Evolutionary conservation across 2,888 invertebrate species (phyloP), one percentile per base, ranked within the genome.

Genomic region (Gastrophysa polygoni): DNA sequence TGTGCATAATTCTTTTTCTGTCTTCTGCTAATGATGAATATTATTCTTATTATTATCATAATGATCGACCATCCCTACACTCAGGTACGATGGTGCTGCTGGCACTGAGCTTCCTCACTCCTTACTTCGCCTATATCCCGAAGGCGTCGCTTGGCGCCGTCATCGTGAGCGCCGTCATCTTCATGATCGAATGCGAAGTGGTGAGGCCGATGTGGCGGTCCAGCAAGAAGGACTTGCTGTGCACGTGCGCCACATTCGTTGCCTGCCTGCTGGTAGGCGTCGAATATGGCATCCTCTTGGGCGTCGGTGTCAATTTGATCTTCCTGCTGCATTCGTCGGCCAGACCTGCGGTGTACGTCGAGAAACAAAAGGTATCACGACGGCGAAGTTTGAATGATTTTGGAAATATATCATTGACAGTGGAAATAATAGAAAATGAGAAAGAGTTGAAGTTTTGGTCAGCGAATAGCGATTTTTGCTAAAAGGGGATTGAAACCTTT

Each of bases 91-190:
- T 96, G 71, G 94, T 96, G 10, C 78, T 96, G 2, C 77, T 96
- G 60, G 91, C 96, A 0, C 83, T 96, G n/a, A 90, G 91, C 67
- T 84, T 95, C 29, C 84, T 96, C 18, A 95, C 96, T 1, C 94
- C 95, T 0, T 92, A 92, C 76, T 96, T 96, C 82, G 91, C 91
- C 73, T 95, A 86, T 80, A 94, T 95, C 77, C 95, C 95, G 0
- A 93, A 93, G 82, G 91, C 94, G 0, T 91, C 95, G 0, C 82
- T 97, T 16, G 94, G 95, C 32, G 94, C 95, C 2, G 95, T 97
- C 48, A 96, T 97, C 64, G 96, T 97, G 69, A 92, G 93, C 78
- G 96, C 97, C 70, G 96, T 97, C 65, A 90, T 96, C 79, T 94
- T 93, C 82, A 95, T 95, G 95, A 93, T 95, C 75, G 95, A 95